phyloP scores from a whole-genome alignment of 2,113 vertebrate species.

The Prochilodus magdalenae region DNA sequence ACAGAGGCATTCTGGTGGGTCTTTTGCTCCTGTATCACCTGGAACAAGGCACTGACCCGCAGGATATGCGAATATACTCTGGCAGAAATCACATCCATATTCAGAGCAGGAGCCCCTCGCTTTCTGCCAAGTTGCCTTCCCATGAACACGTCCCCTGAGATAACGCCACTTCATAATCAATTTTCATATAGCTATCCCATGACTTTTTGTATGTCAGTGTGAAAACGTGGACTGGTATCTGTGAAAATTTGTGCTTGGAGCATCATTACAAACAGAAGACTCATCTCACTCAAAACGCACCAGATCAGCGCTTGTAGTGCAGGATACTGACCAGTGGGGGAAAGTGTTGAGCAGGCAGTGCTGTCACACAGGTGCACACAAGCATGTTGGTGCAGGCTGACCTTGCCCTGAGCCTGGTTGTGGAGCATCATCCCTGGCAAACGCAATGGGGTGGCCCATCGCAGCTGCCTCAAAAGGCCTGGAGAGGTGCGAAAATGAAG shows the following conservation, averaged over 20 bases:
- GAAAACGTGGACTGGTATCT: background rate
- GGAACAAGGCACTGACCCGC: no score
- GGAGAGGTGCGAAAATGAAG: slow-evolving; percentile 81
- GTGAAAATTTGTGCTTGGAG: background rate
- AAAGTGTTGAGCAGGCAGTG: slow-evolving; percentile 79
- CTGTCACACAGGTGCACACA: slow-evolving; percentile 86
- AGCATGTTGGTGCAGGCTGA: slow-evolving; percentile 87
- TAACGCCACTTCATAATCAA: no score
- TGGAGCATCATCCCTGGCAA: slow-evolving; percentile 79
- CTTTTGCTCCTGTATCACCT: no score
- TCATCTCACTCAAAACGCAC: background rate
- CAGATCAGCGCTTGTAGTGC: background rate
- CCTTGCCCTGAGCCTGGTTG: slow-evolving; percentile 76
- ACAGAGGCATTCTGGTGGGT: no score
- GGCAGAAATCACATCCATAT: no score
- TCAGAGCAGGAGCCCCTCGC: no score
- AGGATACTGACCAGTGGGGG: slow-evolving; percentile 82
- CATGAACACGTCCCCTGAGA: no score
- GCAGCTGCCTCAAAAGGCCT: no score
- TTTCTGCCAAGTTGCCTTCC: no score
- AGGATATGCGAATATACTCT: no score
- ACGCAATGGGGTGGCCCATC: slow-evolving; percentile 82
- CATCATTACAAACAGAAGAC: background rate
- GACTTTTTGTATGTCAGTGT: no score
- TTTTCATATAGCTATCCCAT: no score